Percentiles rank a stretch among this genome's conserved stretches.
Evolutionary conservation across 2,888 invertebrate genomes (phyloP).

Genomic region (Drosophila anomelani): DNA sequence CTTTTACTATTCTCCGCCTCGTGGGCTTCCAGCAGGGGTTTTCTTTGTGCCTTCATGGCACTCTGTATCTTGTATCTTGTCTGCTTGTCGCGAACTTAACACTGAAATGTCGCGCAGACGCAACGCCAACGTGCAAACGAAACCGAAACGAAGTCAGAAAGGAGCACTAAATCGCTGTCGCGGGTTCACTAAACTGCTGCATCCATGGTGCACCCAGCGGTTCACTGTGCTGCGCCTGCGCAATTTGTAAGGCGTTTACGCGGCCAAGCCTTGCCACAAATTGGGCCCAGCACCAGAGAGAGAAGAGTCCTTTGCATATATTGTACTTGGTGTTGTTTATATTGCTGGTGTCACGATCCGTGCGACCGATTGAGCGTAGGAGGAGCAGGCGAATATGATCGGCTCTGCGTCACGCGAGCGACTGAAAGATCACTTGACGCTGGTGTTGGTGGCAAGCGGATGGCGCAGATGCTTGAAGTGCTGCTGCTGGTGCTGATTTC

Average conservation of each 20-base stretch:
- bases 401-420: constrained; percentile 64
- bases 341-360: constrained; percentile 6
- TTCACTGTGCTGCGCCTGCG: constrained; percentile 34
- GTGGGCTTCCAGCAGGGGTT: constrained; percentile 18
- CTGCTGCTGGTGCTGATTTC: constrained; percentile 42
- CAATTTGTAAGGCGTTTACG: constrained; percentile 72
- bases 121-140: constrained; percentile 65
- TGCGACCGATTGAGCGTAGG: constrained; percentile 30
- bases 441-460: constrained; percentile 41
- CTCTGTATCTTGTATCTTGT: constrained; percentile 1
- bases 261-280: constrained; percentile 58
- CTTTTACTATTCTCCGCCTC: constrained; percentile 7
- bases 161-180: constrained; percentile 43
- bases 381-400: constrained; percentile 58
- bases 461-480: constrained; percentile 38
- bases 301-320: constrained; percentile 51
- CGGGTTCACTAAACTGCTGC: constrained; percentile 73
- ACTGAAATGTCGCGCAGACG: constrained; percentile 58
- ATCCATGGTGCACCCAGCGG: constrained; percentile 19
- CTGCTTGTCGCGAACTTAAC: constrained; percentile 7
- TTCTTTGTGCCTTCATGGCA: constrained; percentile 33
- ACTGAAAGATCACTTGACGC: constrained; percentile 63
- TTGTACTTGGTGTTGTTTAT: constrained; percentile 37
- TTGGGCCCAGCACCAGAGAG: constrained; percentile 22
- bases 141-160: constrained; percentile 29